phyloP scores from a whole-genome alignment of 2,113 vertebrate genomes.

The Elephas maximus region DNA sequence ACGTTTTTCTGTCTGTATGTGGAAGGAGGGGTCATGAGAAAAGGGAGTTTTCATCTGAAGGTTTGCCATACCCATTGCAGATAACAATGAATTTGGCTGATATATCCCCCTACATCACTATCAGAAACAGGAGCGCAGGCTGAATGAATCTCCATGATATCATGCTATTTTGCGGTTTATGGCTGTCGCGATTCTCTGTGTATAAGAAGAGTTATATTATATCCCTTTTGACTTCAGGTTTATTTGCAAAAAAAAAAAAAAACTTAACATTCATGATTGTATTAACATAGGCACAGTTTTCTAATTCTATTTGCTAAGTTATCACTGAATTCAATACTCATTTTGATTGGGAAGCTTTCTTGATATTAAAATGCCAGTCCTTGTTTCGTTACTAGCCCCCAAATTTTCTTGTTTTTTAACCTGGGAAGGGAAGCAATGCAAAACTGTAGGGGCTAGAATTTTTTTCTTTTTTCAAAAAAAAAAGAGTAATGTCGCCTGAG shows the following conservation, averaged over 20 bases:
- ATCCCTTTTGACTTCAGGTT: conserved; percentile 7
- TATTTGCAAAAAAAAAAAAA: background rate
- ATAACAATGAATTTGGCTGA: background rate
- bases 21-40: background rate
- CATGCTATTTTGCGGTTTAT: background rate
- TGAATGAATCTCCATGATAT: background rate
- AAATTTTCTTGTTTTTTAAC: conserved; percentile 11
- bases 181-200: background rate
- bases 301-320: conserved; percentile 20
- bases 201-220: conserved; percentile 10
- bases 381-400: background rate
- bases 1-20: background rate
- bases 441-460: background rate
- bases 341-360: background rate
- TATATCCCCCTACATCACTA: background rate
- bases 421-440: background rate
- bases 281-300: background rate
- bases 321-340: background rate
- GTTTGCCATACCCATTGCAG: background rate
- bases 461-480: background rate
- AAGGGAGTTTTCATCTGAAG: background rate
- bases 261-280: background rate
- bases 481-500: background rate
- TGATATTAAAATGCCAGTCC: background rate
- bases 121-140: background rate